Base-by-base conservation (phyloP, 2,888 invertebrate species). In the Eupelmus urozonus region DNA sequence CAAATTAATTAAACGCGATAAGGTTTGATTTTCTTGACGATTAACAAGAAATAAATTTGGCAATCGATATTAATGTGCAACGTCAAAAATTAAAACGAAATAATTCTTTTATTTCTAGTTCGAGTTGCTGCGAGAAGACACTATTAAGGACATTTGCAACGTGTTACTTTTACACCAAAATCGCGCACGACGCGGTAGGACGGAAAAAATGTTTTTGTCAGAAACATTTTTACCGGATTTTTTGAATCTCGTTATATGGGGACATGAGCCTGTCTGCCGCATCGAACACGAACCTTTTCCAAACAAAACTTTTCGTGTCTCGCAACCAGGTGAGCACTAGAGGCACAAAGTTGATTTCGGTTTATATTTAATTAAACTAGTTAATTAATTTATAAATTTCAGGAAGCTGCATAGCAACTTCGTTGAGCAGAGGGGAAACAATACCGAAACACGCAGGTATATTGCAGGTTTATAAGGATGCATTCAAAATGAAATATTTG, bases 261-360 rank as follows among this genome's bases (percentile, higher is more conserved):
- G 99, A 0, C 99, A 99, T 87, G 99, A 99, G 88, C 99, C 99
- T 88, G 98, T 97, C 85, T 95, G 96, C 87, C 92, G 94, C 80
- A 93, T 97, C 63, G 91, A 91, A 0, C 94, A 95, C 1, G 94
- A 94, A 84, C 88, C 29, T n/a, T 13, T 60, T n/a, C 60, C 60
- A 3, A 13, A 42, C 25, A 63, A n/a, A 51, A 82, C 60, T 71
- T 77, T 94, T 82, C 92, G 90, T 85, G 93, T 97, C 23, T 91
- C 92, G 0, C 97, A 97, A 87, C 97, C 97, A 13, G 96, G 96
- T 86, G 45, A 74, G 2, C 40, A 29, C 23, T n/a, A n/a, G 16
- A 53, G 4, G 16, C 5, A 53, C 16, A n/a, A n/a, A n/a, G 3
- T 5, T 20, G 0, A 51, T 13, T 53, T 4, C 5, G 4, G 4